Conservation (phyloP, 2,113 vertebrate genomes). For the Myodes glareolus region DNA sequence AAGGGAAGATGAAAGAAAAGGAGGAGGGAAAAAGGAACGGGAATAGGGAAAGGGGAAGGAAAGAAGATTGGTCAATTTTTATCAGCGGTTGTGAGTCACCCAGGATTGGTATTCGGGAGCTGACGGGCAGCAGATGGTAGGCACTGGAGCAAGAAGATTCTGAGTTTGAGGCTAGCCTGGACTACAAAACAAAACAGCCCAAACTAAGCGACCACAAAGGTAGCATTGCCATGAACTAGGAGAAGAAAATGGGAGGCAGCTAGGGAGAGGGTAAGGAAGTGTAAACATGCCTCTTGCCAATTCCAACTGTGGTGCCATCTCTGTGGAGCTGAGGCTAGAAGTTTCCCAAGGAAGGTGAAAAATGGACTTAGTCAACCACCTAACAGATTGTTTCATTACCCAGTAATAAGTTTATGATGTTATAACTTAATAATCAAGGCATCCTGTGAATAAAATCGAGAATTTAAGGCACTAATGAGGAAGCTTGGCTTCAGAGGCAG, state of each 20-base stretch:
- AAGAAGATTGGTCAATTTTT: too few species aligned
- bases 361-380: not conserved
- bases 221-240: not conserved
- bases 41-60: rapidly evolving
- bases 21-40: not conserved
- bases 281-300: not conserved
- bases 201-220: not conserved
- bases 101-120: not conserved
- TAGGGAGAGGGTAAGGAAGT: too few species aligned
- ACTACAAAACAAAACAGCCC: not conserved
- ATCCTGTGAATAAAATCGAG: not conserved
- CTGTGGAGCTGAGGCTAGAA: not conserved
- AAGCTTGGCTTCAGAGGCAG: not conserved
- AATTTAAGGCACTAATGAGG: not conserved
- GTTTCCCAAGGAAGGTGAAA: not conserved
- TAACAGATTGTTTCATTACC: not conserved
- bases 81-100: not conserved
- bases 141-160: too few species aligned
- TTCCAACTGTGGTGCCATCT: not conserved
- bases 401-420: not conserved
- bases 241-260: not conserved
- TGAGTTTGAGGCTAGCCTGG: not conserved
- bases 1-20: not conserved
- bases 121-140: too few species aligned
- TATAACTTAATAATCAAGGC: not conserved